phyloP scores from a whole-genome alignment of 2,113 vertebrate genomes.

The Taxidea taxus region DNA sequence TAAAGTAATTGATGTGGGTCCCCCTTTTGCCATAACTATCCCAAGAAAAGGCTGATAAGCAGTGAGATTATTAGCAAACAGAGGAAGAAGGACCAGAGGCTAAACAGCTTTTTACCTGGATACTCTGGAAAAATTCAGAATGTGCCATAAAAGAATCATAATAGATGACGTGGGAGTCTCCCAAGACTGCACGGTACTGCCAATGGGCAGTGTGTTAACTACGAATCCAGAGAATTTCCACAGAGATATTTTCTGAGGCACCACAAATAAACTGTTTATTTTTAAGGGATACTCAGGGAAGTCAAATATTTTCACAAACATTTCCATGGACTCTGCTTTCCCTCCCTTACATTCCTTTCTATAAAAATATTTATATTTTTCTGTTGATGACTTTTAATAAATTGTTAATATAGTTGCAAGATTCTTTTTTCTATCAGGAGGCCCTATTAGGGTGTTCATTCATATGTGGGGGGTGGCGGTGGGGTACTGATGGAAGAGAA shows the following conservation, averaged over 20 bases:
- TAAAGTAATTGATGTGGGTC: not conserved
- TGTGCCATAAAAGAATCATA: not conserved
- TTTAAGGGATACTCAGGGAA: slow-evolving; percentile 20
- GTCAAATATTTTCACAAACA: not conserved
- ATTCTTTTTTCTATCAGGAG: not conserved
- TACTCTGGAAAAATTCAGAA: not conserved
- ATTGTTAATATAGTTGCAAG: not conserved
- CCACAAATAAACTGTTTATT: slow-evolving; percentile 48
- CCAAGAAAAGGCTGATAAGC: not conserved
- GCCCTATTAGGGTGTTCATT: not conserved
- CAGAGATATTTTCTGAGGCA: slow-evolving; percentile 23
- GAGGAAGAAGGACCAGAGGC: not conserved
- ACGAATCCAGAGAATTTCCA: slow-evolving; percentile 11
- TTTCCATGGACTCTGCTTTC: not conserved
- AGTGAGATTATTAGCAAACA: not conserved
- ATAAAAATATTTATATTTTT: slow-evolving; percentile 36
- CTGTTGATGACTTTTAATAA: slow-evolving; percentile 16
- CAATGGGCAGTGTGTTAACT: not conserved
- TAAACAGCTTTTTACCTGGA: not conserved
- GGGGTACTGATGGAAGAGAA: slow-evolving; percentile 22
- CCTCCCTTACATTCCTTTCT: not conserved
- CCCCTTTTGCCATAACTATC: not conserved
- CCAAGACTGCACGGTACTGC: not conserved
- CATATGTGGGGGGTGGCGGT: not conserved
- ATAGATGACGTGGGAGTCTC: not conserved